Conservation (phyloP, 2,113 vertebrate species). For the Erpornis zantholeuca region DNA sequence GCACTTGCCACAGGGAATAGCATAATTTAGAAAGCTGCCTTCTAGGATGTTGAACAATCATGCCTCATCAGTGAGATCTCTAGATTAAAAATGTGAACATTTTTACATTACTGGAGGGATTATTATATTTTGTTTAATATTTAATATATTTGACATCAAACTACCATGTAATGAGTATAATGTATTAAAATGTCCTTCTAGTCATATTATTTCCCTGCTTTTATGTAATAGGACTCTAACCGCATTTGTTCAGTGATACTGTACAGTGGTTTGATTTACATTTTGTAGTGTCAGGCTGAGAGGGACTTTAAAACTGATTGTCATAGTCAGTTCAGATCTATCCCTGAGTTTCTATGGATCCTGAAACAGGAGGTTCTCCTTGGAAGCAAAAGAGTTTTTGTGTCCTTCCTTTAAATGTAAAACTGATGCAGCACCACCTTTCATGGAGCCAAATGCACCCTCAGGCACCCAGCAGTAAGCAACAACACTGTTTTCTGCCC, state of each 20-base stretch:
- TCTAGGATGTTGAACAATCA: constrained; percentile 43
- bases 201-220: constrained; percentile 47
- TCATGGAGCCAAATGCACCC: background rate
- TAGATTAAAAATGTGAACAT: constrained; percentile 66
- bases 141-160: constrained; percentile 67
- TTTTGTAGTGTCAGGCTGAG: background rate
- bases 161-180: constrained; percentile 44
- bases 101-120: constrained; percentile 66
- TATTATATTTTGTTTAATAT: constrained; percentile 69
- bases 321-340: background rate
- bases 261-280: background rate
- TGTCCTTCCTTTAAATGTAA: background rate
- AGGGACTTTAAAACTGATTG: background rate
- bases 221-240: background rate
- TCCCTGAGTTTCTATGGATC: background rate
- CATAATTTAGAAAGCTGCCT: constrained; percentile 63
- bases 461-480: background rate
- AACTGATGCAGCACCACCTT: background rate
- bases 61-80: constrained; percentile 60
- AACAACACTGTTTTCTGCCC: background rate
- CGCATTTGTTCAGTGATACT: background rate
- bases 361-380: background rate
- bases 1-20: constrained; percentile 13
- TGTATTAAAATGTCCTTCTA: constrained; percentile 60
- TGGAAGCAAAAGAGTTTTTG: background rate